Conservation (phyloP, 1,140 invertebrate genomes). For the Calliphora vicina region DNA sequence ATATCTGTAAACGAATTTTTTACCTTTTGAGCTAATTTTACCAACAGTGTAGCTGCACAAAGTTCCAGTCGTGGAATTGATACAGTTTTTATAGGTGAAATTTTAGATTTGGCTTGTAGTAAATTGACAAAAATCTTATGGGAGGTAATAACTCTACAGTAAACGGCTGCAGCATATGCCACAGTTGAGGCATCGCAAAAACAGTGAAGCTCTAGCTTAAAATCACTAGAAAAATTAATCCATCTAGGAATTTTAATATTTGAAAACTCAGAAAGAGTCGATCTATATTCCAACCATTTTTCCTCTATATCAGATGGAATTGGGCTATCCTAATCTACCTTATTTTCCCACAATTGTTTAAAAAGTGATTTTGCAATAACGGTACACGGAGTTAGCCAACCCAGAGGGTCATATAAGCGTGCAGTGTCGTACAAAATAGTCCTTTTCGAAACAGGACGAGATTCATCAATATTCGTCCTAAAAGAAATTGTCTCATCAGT, state of each 20-base stretch:
- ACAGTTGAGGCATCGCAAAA: constrained; percentile 60
- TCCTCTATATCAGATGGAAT: constrained; percentile 40
- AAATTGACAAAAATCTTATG: constrained; percentile 38
- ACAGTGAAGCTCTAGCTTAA: constrained; percentile 45
- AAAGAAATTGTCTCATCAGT: background rate
- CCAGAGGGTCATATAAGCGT: constrained; percentile 51
- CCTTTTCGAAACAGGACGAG: constrained; percentile 40
- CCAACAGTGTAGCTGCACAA: constrained; percentile 43
- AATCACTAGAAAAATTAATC: background rate
- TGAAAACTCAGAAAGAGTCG: constrained; percentile 39
- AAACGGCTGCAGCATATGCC: constrained; percentile 59
- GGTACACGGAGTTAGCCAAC: constrained; percentile 48
- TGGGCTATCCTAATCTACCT: constrained; percentile 53
- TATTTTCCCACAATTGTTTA: constrained; percentile 49
- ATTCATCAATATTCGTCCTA: constrained; percentile 16
- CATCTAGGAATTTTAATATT: constrained; percentile 43
- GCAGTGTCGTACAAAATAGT: constrained; percentile 41
- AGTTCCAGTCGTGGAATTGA: constrained; percentile 53
- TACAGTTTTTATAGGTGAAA: constrained; percentile 49
- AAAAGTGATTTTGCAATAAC: constrained; percentile 51
- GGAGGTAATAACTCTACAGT: constrained; percentile 43
- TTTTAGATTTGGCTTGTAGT: constrained; percentile 48
- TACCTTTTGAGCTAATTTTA: background rate
- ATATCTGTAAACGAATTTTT: background rate
- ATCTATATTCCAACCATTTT: constrained; percentile 43